Evolutionary conservation across 2,113 vertebrate genomes (phyloP).

Genomic region (Heterocephalus glaber): DNA sequence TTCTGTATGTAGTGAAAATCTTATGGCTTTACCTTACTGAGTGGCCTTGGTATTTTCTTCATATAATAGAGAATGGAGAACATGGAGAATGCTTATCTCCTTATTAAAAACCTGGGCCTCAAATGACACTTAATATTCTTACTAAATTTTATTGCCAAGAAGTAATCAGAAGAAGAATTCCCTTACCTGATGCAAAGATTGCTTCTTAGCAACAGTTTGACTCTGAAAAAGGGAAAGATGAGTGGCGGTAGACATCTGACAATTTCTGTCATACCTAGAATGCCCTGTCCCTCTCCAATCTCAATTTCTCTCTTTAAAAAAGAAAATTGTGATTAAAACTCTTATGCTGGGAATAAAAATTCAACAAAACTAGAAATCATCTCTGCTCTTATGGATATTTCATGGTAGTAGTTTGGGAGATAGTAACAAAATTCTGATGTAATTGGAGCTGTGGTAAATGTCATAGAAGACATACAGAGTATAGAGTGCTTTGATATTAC

Average conservation of each 20-base stretch:
- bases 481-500: background rate
- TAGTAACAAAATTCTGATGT: background rate
- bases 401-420: background rate
- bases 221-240: background rate
- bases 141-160: background rate
- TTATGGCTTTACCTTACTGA: background rate
- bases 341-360: background rate
- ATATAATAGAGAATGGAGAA: background rate
- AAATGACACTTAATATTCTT: background rate
- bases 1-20: background rate
- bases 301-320: background rate
- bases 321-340: background rate
- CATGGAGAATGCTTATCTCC: background rate
- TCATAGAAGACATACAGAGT: background rate
- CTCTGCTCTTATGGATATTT: background rate
- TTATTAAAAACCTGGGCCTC: background rate
- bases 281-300: background rate
- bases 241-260: background rate
- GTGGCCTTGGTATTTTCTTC: background rate
- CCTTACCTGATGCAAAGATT: background rate
- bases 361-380: conserved; percentile 6
- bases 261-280: background rate
- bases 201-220: background rate
- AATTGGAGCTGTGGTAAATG: background rate
- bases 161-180: background rate